Conservation (phyloP, 2,797 vertebrate species). For the Coregonus suidteri region DNA sequence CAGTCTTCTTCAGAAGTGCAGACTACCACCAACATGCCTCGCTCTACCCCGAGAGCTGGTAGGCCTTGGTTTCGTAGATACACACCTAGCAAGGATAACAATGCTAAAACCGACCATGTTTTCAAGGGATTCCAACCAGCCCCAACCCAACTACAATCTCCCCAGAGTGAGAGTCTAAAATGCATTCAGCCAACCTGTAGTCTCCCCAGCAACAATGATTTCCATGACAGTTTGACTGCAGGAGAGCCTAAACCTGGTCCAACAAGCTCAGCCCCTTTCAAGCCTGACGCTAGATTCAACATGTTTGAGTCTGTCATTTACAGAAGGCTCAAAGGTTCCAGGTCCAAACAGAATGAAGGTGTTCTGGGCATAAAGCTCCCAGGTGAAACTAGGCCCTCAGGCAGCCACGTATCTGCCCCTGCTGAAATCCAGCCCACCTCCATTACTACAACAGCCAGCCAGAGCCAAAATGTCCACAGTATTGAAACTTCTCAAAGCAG, state of each 20-base stretch:
- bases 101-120: neutral
- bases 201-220: neutral
- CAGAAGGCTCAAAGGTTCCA: neutral
- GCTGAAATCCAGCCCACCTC: neutral
- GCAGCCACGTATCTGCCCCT: neutral
- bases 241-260: neutral
- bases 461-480: neutral
- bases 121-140: neutral
- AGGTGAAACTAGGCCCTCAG: neutral
- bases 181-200: neutral
- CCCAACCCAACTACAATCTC: neutral
- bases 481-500: neutral
- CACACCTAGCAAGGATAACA: neutral
- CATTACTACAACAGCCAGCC: neutral
- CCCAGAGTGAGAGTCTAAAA: neutral
- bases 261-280: neutral
- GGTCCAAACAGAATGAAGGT: neutral
- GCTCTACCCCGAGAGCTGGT: neutral
- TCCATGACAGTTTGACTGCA: neutral
- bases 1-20: neutral
- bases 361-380: neutral
- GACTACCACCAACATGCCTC: neutral
- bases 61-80: neutral
- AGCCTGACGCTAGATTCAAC: neutral
- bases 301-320: neutral